These are phyloP conservation scores for Ispidina picta DNA, from an alignment of 2,797 vertebrate species.

Conservation along the genomic window DNA sequence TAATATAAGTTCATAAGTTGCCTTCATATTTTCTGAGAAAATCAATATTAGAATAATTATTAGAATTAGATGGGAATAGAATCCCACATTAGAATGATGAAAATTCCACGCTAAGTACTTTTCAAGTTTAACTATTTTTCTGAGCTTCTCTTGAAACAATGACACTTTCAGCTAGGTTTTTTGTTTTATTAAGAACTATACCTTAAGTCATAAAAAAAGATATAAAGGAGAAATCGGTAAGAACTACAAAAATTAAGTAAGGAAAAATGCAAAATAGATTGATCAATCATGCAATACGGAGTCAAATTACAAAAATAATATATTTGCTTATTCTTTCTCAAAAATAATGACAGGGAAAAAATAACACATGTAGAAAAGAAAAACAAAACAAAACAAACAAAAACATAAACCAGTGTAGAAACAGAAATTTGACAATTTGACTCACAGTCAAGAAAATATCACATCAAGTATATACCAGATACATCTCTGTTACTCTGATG, in stretches of 20 bases:
- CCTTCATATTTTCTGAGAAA: not conserved
- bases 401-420: not conserved
- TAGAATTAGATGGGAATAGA: not conserved
- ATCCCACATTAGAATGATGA: not conserved
- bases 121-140: not conserved
- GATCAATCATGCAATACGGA: not conserved
- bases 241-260: not conserved
- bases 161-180: not conserved
- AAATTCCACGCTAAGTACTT: not conserved
- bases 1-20: not conserved
- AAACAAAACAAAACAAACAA: too few species aligned
- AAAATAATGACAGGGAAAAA: not conserved
- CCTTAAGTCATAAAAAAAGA: not conserved
- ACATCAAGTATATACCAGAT: not conserved
- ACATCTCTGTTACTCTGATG: not conserved
- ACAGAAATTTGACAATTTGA: not conserved
- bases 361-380: not conserved
- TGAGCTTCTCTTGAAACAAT: not conserved
- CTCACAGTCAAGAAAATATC: not conserved
- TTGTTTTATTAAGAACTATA: not conserved
- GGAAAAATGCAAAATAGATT: not conserved
- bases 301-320: not conserved
- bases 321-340: not conserved
- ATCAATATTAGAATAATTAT: not conserved
- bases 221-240: not conserved